These are phyloP conservation scores for Momotus momota DNA, from an alignment of 2,797 vertebrate species.

Conservation along the genomic window DNA sequence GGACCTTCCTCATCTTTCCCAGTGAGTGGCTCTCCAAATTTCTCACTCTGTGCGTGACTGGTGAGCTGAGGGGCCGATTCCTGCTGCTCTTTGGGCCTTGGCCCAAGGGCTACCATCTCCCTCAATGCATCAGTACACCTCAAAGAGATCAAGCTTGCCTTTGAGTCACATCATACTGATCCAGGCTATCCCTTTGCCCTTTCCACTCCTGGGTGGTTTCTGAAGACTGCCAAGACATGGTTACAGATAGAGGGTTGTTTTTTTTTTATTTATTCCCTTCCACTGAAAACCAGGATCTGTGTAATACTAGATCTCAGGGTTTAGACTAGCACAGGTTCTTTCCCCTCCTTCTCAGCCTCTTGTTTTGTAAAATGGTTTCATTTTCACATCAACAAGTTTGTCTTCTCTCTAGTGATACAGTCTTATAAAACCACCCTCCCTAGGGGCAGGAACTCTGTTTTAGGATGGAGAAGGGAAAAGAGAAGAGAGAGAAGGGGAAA, in stretches of 20 bases:
- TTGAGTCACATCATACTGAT: background rate
- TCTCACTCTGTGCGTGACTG: background rate
- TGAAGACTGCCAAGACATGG: background rate
- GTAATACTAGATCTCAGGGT: background rate
- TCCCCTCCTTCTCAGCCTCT: background rate
- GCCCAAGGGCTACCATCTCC: background rate
- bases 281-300: background rate
- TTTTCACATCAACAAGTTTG: background rate
- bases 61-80: background rate
- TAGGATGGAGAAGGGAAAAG: background rate
- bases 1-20: background rate
- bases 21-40: background rate
- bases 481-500: too few relatives aligned
- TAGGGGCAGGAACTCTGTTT: background rate
- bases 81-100: background rate
- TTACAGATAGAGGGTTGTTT: background rate
- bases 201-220: background rate
- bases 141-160: background rate
- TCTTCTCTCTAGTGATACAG: background rate
- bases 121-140: background rate
- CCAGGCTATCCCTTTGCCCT: background rate
- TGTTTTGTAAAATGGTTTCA: background rate
- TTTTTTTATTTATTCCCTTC: background rate
- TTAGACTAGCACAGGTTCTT: background rate
- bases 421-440: background rate